Percentiles rank a stretch among this genome's conserved stretches.
Evolutionary conservation across 2,888 invertebrate genomes (phyloP).

Genomic region (Chaetogeoica ovagalla): DNA sequence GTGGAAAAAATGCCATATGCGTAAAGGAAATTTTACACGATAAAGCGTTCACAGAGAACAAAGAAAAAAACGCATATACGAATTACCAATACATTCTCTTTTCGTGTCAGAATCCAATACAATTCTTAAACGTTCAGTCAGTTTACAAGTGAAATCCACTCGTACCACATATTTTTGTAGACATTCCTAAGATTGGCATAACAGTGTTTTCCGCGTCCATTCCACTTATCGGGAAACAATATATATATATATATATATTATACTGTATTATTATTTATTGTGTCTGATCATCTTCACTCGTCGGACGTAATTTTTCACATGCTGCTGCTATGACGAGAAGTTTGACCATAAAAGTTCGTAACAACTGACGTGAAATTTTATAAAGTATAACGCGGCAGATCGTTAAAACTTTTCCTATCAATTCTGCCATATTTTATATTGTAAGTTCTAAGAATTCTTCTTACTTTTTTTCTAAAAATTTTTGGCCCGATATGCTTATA

Average conservation of each 20-base stretch:
- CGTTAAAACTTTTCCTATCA: slow-evolving; percentile 41
- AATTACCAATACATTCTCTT: too few relatives aligned
- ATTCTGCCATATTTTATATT: not conserved
- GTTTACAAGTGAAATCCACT: too few relatives aligned
- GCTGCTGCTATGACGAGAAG: slow-evolving; percentile 24
- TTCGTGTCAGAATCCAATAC: too few relatives aligned
- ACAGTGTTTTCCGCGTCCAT: not conserved
- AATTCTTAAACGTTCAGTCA: too few relatives aligned
- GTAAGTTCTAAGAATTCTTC: not conserved
- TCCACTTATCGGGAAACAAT: not conserved
- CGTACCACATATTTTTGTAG: too few relatives aligned
- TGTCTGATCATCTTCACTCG: not conserved
- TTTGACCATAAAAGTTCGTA: slow-evolving; percentile 39
- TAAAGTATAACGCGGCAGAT: slow-evolving; percentile 5
- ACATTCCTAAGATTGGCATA: too few relatives aligned
- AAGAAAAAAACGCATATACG: too few relatives aligned
- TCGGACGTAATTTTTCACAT: slow-evolving; percentile 33
- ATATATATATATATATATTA: too few relatives aligned
- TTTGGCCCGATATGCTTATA: not conserved
- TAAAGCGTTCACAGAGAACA: too few relatives aligned
- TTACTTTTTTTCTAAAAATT: slow-evolving; percentile 25
- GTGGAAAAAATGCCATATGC: too few relatives aligned
- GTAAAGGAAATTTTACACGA: too few relatives aligned
- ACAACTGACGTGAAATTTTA: slow-evolving; percentile 33
- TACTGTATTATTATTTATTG: too few relatives aligned